A percentile compares a stretch with the other conserved stretches of the same genome.
phyloP scores from a whole-genome alignment of 2,113 vertebrate genomes.

The Chionodraco myersi region DNA sequence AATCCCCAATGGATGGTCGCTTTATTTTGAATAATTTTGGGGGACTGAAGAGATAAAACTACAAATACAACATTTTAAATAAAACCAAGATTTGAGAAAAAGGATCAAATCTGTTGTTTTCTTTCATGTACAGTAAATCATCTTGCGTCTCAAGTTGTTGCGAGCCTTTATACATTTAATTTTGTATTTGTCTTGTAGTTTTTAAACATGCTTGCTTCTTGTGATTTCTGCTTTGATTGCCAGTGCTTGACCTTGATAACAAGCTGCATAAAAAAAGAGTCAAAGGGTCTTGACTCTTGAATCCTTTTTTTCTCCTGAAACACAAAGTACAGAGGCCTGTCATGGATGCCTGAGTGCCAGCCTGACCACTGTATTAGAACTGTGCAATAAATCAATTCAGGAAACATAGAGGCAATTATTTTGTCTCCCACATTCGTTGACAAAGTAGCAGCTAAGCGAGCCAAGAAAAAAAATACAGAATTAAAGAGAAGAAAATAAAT shows the following conservation, averaged over 20 bases:
- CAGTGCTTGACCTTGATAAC: constrained; percentile 56
- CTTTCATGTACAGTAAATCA: not conserved
- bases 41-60: not conserved
- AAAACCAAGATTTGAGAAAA: not conserved
- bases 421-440: constrained; percentile 83
- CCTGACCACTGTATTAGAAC: constrained; percentile 67
- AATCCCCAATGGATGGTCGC: no score
- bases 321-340: constrained; percentile 67
- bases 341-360: constrained; percentile 50
- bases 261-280: constrained; percentile 29
- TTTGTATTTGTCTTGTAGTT: not conserved
- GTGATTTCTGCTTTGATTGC: constrained; percentile 41
- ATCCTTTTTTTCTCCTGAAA: constrained; percentile 43
- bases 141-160: not conserved
- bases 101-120: not conserved
- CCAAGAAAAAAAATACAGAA: constrained; percentile 79
- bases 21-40: not conserved
- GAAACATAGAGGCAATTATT: constrained; percentile 88
- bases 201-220: no score
- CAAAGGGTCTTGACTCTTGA: constrained; percentile 21
- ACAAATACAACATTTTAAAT: not conserved
- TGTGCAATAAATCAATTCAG: constrained; percentile 84
- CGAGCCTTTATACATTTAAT: not conserved
- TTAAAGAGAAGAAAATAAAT: constrained; percentile 77
- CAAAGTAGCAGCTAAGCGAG: constrained; percentile 80